A percentile compares a stretch with the other conserved stretches of the same genome.
These are phyloP conservation scores for Megaustenia siamemsis DNA, from an alignment of 2,888 invertebrate genomes.

Conservation along the genomic window DNA sequence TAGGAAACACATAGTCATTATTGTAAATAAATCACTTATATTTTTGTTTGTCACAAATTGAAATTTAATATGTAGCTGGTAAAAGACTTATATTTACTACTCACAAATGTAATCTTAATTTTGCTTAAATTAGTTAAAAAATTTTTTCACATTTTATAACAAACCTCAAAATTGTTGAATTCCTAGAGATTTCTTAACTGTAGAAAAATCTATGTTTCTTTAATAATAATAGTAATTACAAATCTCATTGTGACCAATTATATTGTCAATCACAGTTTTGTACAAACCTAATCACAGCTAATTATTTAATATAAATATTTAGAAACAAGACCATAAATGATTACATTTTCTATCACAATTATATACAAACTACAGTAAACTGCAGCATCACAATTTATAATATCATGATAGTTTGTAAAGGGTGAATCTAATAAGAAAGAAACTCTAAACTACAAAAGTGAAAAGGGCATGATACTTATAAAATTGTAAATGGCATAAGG, in stretches of 20 bases:
- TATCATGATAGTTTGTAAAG: neutral
- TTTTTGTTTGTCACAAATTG: too few species aligned
- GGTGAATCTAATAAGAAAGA: neutral
- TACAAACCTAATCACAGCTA: neutral
- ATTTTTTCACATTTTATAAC: too few species aligned
- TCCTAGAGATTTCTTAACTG: too few species aligned
- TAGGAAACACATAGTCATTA: too few species aligned
- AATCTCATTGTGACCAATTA: neutral
- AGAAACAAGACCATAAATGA: neutral
- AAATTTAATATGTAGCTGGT: too few species aligned
- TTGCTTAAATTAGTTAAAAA: too few species aligned
- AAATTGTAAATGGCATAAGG: too few species aligned
- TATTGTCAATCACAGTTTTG: neutral
- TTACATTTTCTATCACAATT: neutral
- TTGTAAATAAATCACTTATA: too few species aligned
- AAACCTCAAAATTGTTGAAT: too few species aligned
- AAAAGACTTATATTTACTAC: too few species aligned
- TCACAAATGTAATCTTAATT: too few species aligned
- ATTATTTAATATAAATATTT: neutral
- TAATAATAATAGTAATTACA: neutral
- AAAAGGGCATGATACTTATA: neutral
- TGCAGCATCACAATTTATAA: neutral
- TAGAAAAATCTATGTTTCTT: too few species aligned
- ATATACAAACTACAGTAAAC: neutral
- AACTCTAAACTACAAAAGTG: slow-evolving; percentile 29